Base-by-base conservation (phyloP, 2,797 vertebrate genomes). In the Adrianichthys oophorus region DNA sequence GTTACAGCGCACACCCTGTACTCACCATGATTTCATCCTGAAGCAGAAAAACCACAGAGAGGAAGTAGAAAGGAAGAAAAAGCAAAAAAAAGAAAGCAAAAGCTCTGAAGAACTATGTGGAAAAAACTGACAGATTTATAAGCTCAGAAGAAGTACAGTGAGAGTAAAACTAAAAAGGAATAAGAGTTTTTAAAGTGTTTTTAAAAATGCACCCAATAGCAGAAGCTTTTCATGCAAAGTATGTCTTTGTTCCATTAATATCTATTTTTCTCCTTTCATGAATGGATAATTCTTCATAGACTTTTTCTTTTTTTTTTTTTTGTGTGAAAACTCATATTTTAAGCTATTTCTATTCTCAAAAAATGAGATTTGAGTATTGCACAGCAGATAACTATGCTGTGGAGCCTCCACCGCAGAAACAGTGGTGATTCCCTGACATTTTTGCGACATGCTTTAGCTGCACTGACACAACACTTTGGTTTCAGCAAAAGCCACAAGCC, bases 21-120 rank as follows among this genome's bases (percentile, higher is more conserved):
- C 97, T 98, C 91, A 99, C 97, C 97, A 98, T 96, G 90, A 97
- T 96, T 90, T 98, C 97, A 95, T 99, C 97, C 96, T 98, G 92
- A 48, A 72, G 88, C 88, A 92, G 89, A 92, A 90, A 87, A 91
- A 85, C 88, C 92, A 90, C 90, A 90, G 74, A 74, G 83, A 89
- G 78, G 86, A 88, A 90, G 87, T 47, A 37, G 17, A 29, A 70
- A n/a, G 16, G 47, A 37, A 2, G 32, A 62, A 59, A 13, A 15
- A 15, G 8, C 29, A 12, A 8, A 15, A 29, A 29, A 29, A 48
- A 51, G 59, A 45, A 74, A 43, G 78, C 7, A 76, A 76, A 78
- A 62, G 70, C 26, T 76, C 19, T 68, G 63, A 69, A 69, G 65
- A 70, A 56, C 59, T 7, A 29, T 21, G 12, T 59, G 19, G 1